phyloP scores from a whole-genome alignment of 2,797 vertebrate genomes.

The Myotis findleyi region DNA sequence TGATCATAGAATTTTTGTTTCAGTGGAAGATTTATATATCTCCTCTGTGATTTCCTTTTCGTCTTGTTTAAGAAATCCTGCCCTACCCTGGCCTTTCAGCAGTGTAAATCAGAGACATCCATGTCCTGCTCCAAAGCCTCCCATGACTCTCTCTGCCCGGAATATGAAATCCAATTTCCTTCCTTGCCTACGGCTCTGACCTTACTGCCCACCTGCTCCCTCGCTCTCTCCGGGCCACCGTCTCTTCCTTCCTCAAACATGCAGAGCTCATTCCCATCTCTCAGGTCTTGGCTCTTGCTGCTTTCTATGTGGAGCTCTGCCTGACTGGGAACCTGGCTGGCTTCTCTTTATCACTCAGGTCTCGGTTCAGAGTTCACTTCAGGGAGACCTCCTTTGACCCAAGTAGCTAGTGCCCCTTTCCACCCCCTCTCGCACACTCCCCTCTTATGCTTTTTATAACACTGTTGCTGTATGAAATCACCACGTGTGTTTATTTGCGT shows the following conservation, averaged over 20 bases:
- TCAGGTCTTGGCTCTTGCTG: too few species aligned
- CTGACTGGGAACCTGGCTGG: not conserved
- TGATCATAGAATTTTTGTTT: not conserved
- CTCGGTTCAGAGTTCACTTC: not conserved
- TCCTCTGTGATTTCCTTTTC: not conserved
- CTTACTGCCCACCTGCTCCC: not conserved
- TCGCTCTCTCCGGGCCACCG: not conserved
- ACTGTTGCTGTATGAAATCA: not conserved
- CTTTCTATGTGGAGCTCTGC: not conserved
- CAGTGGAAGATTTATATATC: not conserved
- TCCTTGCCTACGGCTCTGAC: not conserved
- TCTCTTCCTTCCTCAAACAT: not conserved
- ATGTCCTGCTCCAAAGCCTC: not conserved
- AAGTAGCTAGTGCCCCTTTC: not conserved
- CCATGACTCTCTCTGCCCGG: not conserved
- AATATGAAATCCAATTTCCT: not conserved
- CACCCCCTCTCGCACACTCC: not conserved
- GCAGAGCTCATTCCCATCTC: rapidly evolving
- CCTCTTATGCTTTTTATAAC: not conserved
- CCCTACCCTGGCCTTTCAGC: not conserved
- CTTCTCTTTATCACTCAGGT: not conserved
- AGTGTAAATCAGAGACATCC: not conserved
- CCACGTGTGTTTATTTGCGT: not conserved
- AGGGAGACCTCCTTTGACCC: not conserved
- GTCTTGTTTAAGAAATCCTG: conserved; percentile 3